A percentile compares a stretch with the other conserved stretches of the same genome.
These are phyloP conservation scores for Procapra przewalskii DNA, from an alignment of 2,113 vertebrate species.

Conservation along the genomic window DNA sequence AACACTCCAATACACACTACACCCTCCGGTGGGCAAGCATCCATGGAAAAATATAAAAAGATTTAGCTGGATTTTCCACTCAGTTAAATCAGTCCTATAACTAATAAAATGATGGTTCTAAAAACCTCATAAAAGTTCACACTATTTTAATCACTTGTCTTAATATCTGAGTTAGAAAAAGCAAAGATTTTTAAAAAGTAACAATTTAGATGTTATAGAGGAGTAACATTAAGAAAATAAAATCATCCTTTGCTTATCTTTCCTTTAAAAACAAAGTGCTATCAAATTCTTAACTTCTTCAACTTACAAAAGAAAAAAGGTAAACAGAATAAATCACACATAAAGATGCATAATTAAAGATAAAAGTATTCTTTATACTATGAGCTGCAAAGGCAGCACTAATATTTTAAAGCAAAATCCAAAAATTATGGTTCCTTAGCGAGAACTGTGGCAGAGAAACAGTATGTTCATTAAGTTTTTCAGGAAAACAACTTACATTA, in stretches of 20 bases:
- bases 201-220: background rate
- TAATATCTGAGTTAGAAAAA: constrained; percentile 34
- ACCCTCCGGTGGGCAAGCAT: constrained; percentile 64
- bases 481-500: constrained; percentile 62
- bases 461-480: constrained; percentile 63
- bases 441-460: constrained; percentile 53
- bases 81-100: constrained; percentile 73
- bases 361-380: constrained; percentile 6
- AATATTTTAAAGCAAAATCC: constrained; percentile 54
- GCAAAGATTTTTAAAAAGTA: constrained; percentile 14
- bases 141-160: constrained; percentile 65
- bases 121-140: constrained; percentile 64
- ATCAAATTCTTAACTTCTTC: constrained; percentile 1
- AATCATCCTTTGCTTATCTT: constrained; percentile 18
- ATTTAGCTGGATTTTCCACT: constrained; percentile 75
- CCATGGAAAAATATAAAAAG: constrained; percentile 75
- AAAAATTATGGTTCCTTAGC: constrained; percentile 57
- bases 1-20: constrained; percentile 50
- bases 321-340: constrained; percentile 37
- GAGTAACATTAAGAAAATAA: constrained; percentile 36
- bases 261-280: constrained; percentile 45
- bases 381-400: background rate
- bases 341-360: constrained; percentile 28
- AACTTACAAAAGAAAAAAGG: constrained; percentile 42
- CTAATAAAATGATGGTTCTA: constrained; percentile 71